Evolutionary conservation across 2,113 vertebrate genomes (phyloP).

Genomic region (Thalassarche chlororhynchos): DNA sequence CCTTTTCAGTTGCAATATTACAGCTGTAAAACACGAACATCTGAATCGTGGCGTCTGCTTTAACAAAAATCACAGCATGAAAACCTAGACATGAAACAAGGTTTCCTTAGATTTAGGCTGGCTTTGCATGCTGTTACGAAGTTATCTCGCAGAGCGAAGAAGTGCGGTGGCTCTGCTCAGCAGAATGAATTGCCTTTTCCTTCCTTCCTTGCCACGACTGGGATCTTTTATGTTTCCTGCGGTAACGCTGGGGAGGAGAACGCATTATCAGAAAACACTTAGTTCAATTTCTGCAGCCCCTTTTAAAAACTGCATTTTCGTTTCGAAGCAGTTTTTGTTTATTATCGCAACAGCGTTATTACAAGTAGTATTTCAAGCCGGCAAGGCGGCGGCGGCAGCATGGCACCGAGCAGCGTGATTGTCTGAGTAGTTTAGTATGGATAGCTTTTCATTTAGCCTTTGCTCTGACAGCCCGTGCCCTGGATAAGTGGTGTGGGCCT

Average conservation of each 20-base stretch:
- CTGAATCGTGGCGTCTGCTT: neutral
- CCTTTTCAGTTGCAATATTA: neutral
- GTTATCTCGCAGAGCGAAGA: neutral
- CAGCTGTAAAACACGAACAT: conserved; percentile 34
- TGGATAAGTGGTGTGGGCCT: conserved; percentile 95
- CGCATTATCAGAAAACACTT: neutral
- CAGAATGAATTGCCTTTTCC: conserved; percentile 19
- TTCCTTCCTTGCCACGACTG: neutral
- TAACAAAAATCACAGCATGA: conserved; percentile 11
- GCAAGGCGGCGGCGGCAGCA: conserved; percentile 7
- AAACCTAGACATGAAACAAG: neutral
- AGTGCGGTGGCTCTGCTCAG: neutral
- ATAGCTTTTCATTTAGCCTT: conserved; percentile 96
- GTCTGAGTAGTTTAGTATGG: conserved; percentile 85
- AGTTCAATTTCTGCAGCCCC: neutral
- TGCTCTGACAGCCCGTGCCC: conserved; percentile 90
- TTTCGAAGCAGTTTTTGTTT: conserved; percentile 27
- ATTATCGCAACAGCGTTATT: conserved; percentile 2
- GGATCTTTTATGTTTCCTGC: conserved; percentile 11
- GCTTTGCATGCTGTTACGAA: neutral
- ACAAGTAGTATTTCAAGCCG: conserved; percentile 62
- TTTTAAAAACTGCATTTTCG: neutral
- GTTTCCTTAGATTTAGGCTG: neutral
- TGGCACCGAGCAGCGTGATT: conserved; percentile 66
- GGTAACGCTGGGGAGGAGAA: neutral